phyloP scores from a whole-genome alignment of 2,888 invertebrate species.

The Tromatobia lineatoria region DNA sequence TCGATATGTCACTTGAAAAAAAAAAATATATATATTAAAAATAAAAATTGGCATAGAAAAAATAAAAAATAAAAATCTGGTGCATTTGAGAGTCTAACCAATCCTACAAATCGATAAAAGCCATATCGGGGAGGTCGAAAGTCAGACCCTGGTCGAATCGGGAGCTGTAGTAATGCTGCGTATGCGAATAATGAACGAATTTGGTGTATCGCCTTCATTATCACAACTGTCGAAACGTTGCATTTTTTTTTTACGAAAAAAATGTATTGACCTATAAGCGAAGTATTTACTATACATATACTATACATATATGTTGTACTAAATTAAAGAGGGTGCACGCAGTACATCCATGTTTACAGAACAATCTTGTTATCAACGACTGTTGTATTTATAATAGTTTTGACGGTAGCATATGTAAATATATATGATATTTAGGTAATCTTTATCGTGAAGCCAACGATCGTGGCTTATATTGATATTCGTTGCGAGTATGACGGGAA shows the following conservation, averaged over 20 bases:
- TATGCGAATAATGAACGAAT: constrained; percentile 15
- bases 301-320: constrained; percentile 1
- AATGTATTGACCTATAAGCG: background rate
- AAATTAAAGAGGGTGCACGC: background rate
- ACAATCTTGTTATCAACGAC: constrained; percentile 30
- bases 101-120: too few relatives aligned
- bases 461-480: constrained; percentile 12
- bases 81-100: too few relatives aligned
- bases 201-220: background rate
- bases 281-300: constrained; percentile 11
- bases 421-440: constrained; percentile 34
- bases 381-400: constrained; percentile 40
- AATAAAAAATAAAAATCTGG: too few relatives aligned
- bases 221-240: constrained; percentile 17
- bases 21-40: too few relatives aligned
- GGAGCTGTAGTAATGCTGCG: too few relatives aligned
- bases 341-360: constrained; percentile 15
- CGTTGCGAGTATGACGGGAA: background rate
- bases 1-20: too few relatives aligned
- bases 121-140: too few relatives aligned
- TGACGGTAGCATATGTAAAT: constrained; percentile 45
- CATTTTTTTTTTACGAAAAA: constrained; percentile 38
- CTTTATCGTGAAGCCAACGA: constrained; percentile 9
- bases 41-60: too few relatives aligned
- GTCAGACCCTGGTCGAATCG: too few relatives aligned